A percentile compares a stretch with the other conserved stretches of the same genome.
phyloP scores from a whole-genome alignment of 2,113 vertebrate genomes.

The Microtus pennsylvanicus region DNA sequence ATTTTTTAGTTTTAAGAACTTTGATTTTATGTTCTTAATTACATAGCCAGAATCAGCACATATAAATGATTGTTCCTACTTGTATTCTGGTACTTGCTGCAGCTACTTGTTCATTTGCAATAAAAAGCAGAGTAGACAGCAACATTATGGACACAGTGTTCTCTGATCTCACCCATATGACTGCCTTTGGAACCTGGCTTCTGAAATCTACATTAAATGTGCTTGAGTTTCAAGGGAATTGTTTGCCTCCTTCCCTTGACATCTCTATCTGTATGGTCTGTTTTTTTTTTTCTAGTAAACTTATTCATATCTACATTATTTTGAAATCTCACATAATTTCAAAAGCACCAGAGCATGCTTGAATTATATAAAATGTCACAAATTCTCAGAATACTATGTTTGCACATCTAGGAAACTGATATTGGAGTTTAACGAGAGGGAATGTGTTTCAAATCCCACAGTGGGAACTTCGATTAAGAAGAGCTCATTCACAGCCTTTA shows the following conservation, averaged over 20 bases:
- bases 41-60: neutral
- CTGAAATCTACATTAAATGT: conserved; percentile 36
- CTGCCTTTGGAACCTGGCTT: neutral
- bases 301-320: neutral
- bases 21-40: neutral
- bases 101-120: neutral
- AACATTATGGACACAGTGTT: neutral
- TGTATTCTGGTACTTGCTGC: neutral
- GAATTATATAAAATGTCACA: neutral
- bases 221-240: neutral
- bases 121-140: neutral
- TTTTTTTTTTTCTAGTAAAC: neutral
- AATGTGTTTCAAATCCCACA: neutral
- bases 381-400: neutral
- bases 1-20: conserved; percentile 19
- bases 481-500: neutral
- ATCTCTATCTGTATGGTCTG: neutral
- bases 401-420: neutral
- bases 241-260: neutral
- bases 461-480: neutral
- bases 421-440: neutral
- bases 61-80: neutral
- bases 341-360: neutral
- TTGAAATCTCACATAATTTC: neutral
- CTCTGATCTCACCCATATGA: neutral